Evolutionary conservation across 2,888 invertebrate genomes (phyloP), one percentile per base, ranked within the genome.

Genomic region (Lampropteryx suffumata): DNA sequence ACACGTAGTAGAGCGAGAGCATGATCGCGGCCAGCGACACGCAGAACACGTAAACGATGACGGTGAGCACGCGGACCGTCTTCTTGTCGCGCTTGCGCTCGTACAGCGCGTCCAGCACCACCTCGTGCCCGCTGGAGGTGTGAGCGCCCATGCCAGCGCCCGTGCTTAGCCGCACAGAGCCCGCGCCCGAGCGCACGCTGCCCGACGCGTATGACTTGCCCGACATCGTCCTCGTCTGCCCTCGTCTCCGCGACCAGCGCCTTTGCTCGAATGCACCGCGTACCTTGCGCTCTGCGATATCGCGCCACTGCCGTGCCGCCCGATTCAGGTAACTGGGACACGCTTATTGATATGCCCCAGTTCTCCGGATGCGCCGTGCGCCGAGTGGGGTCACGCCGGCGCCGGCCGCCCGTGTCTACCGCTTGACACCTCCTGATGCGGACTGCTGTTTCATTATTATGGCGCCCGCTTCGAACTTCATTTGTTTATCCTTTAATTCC

Each of bases 11-110:
- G 42, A 97, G 92, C 9, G 97, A 97, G 61, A 98, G 92, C 91
- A 98, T 95, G 71, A 98, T 97, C 42, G 98, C 98, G 12, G 97
- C 98, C 73, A 98, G 91, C 34, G 98, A 98, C 66, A 98, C 98
- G 79, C 97, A 96, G 82, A 98, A 94, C 63, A 98, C 95, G 89
- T 98, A 98, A 43, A 97, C 96, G 70, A 98, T 93, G 63, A 98
- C 98, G 13, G 98, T 98, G 72, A 98, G 92, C 67, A 98, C 95
- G 61, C 98, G 93, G 60, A 98, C 94, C 84, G 95, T 93, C 90
- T 98, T 97, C 84, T 96, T 95, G 82, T 95, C 94, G 72, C 95
- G 94, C 82, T 96, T 96, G 59, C 95, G 94, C 79, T 95, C 95
- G 87, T 95, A 95, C 47, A 95, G 89, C 67, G 93, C 92, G 79